Evolutionary conservation across 2,113 vertebrate species (phyloP).

Genomic region (Lathamus discolor): DNA sequence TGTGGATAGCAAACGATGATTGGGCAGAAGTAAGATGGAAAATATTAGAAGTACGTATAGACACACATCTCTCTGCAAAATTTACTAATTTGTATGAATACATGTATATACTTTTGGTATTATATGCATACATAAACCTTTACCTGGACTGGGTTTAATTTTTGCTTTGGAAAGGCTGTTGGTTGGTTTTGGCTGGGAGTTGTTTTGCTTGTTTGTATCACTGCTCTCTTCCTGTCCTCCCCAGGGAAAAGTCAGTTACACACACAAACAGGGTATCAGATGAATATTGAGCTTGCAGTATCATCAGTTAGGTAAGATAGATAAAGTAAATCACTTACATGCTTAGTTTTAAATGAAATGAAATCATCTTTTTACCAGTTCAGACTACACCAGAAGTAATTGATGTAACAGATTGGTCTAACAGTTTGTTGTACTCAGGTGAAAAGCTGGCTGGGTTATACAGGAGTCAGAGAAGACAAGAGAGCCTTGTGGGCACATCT

Average conservation of each 20-base stretch:
- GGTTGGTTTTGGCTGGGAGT: background rate
- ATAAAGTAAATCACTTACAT: background rate
- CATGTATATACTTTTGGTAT: background rate
- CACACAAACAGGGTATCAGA: background rate
- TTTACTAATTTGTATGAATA: background rate
- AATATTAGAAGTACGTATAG: background rate
- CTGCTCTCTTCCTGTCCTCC: background rate
- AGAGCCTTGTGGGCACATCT: background rate
- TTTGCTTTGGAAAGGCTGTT: background rate
- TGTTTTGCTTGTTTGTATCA: background rate
- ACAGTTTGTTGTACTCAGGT: background rate
- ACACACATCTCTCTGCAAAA: background rate
- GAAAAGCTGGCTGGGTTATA: background rate
- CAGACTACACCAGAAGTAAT: background rate
- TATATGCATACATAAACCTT: background rate
- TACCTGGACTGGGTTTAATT: background rate
- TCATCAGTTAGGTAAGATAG: background rate
- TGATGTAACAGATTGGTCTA: background rate
- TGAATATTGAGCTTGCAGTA: background rate
- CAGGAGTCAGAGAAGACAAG: background rate
- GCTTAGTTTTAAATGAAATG: background rate
- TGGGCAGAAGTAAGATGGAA: background rate
- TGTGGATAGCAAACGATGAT: background rate
- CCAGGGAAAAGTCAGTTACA: background rate
- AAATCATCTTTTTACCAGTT: background rate